Evolutionary conservation across 2,113 vertebrate species (phyloP).

Genomic region (Oenanthe melanoleuca): DNA sequence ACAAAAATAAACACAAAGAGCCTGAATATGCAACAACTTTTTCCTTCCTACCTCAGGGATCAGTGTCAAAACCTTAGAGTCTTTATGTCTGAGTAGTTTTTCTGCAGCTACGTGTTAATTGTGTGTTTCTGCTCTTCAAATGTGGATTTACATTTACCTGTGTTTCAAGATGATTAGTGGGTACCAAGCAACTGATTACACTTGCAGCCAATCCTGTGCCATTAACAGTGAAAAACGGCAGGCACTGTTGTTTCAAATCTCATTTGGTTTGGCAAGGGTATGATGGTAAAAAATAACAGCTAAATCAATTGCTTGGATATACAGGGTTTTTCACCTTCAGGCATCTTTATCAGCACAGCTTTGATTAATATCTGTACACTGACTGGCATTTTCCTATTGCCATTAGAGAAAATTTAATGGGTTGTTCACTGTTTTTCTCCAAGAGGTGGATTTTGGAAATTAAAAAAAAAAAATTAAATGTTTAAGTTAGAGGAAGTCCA

Average conservation of each 20-base stretch:
- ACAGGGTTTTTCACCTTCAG: slow-evolving; percentile 41
- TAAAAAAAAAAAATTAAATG: not conserved
- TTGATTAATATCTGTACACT: slow-evolving; percentile 47
- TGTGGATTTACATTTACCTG: slow-evolving; percentile 61
- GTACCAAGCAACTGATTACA: slow-evolving; percentile 72
- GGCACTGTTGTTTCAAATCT: slow-evolving; percentile 72
- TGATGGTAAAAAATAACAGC: slow-evolving; percentile 12
- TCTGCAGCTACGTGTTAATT: slow-evolving; percentile 19
- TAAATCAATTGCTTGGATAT: slow-evolving; percentile 52
- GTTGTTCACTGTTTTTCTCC: not conserved
- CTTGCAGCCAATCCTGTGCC: slow-evolving; percentile 73
- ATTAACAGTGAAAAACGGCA: slow-evolving; percentile 68
- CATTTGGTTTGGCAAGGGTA: slow-evolving; percentile 55
- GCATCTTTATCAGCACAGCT: slow-evolving; percentile 61
- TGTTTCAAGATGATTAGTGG: slow-evolving; percentile 66
- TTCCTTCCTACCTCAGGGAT: not conserved
- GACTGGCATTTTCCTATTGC: slow-evolving; percentile 16
- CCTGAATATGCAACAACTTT: not conserved
- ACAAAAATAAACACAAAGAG: not conserved
- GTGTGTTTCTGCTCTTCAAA: slow-evolving; percentile 26
- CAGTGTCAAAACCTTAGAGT: not conserved
- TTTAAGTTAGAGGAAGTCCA: not conserved
- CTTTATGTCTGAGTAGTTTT: not conserved
- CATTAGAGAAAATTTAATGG: not conserved
- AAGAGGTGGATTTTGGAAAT: not conserved